Evolutionary conservation across 2,113 vertebrate genomes (phyloP), one percentile per base, ranked within the genome.

Genomic region (Excalfactoria chinensis): DNA sequence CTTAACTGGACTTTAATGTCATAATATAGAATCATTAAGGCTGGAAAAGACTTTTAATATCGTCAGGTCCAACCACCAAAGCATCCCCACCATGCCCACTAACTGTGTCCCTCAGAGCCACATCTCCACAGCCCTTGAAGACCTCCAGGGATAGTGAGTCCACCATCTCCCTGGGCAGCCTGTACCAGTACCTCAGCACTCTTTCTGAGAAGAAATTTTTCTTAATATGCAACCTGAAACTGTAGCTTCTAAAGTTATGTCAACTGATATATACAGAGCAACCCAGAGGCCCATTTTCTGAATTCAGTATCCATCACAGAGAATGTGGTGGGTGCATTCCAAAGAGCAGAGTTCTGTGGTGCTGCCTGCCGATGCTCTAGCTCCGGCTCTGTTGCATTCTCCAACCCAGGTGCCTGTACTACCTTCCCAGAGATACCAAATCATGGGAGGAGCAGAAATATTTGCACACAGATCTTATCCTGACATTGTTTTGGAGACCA

Each of bases 311-410:
- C 12, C 18, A 4, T 17, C 13, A 3, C 0, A 1, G 21, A 55
- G 23, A 2, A 1, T 0, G 0, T 8, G 11, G 16, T 58, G 20
- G 66, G 22, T 25, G 1, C 1, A 2, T 6, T 28, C 64, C 2
- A 37, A 62, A 37, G 34, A 62, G 15, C 34, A 11, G 14, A 37
- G 12, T 13, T 49, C 14, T 3, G 1, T 1, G 1, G 13, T 66
- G 28, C 8, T 75, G 28, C 28, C 37, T 60, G 43, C 35, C 75
- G 46, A n/a, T 73, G 40, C 22, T 71, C 62, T 11, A 46, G n/a
- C 30, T 15, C 15, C 64, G 56, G 20, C 11, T 43, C 60, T 78
- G 37, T 51, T 46, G 7, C 7, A 70, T 8, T 16, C 49, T 76
- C 26, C n/a, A 59, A 20, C 4, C 19, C 13, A 15, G 28, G 0